These are phyloP conservation scores for Phymanthus crucifer DNA, from an alignment of 92 coral and sea anemone genomes.

Conservation along the genomic window DNA sequence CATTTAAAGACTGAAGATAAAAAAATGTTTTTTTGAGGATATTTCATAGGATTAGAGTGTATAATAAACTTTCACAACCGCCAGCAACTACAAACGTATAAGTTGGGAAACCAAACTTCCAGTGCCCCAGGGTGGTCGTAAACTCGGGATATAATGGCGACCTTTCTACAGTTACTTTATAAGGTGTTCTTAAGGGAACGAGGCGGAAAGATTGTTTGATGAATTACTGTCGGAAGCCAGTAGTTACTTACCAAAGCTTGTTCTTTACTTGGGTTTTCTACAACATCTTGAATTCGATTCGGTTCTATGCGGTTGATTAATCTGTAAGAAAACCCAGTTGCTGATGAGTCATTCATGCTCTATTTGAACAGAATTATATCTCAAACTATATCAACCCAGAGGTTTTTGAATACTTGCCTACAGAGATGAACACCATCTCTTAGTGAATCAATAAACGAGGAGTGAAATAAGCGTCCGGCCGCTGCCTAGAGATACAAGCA, in stretches of 20 bases:
- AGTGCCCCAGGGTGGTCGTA: neutral
- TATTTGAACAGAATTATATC: neutral
- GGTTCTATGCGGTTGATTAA: slow-evolving; percentile 65
- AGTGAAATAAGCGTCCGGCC: slow-evolving; percentile 51
- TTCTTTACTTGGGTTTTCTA: slow-evolving; percentile 56
- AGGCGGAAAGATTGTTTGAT: neutral
- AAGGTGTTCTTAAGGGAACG: slow-evolving; percentile 8
- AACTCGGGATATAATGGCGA: neutral
- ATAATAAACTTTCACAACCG: slow-evolving; percentile 1
- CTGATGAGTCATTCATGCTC: neutral
- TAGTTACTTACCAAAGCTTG: slow-evolving; percentile 51
- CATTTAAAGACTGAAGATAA: neutral
- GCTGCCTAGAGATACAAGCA: slow-evolving; percentile 54
- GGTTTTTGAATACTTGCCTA: slow-evolving; percentile 41
- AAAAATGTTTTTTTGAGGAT: neutral
- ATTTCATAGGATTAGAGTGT: neutral
- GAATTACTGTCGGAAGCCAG: slow-evolving; percentile 2
- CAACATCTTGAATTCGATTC: slow-evolving; percentile 59
- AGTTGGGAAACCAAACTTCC: neutral
- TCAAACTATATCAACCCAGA: neutral
- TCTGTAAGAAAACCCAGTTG: slow-evolving; percentile 40
- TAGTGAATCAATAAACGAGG: slow-evolving; percentile 59
- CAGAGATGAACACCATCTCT: slow-evolving; percentile 62
- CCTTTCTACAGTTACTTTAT: neutral
- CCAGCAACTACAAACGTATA: neutral